phyloP scores from a whole-genome alignment of 2,113 vertebrate species.

The Pseudopipra pipra region DNA sequence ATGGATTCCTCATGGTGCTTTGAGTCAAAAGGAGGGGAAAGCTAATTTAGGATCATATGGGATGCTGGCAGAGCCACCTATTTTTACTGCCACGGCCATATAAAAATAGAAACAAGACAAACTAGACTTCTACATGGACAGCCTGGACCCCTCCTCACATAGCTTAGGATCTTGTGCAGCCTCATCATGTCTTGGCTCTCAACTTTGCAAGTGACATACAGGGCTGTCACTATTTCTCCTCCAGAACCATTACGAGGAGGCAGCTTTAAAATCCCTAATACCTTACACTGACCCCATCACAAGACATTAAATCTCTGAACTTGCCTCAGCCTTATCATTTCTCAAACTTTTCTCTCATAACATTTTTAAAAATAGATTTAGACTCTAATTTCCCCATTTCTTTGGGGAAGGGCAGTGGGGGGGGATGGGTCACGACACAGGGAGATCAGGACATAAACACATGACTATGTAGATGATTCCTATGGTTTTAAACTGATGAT shows the following conservation, averaged over 20 bases:
- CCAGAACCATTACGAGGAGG: not conserved
- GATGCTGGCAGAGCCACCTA: not conserved
- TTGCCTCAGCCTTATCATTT: not conserved
- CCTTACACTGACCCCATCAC: not conserved
- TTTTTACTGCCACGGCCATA: not conserved
- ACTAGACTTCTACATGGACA: not conserved
- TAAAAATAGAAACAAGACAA: not conserved
- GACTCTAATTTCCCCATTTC: not conserved
- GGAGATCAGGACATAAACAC: not conserved
- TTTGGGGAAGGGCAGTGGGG: not conserved
- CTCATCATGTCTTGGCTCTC: not conserved
- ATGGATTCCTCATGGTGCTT: not conserved
- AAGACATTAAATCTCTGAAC: not conserved
- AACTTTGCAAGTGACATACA: not conserved
- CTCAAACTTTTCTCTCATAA: not conserved
- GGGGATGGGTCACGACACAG: not conserved
- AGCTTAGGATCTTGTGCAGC: not conserved
- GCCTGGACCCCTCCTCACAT: not conserved
- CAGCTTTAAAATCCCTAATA: not conserved
- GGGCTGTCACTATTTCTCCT: not conserved
- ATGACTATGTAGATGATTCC: not conserved
- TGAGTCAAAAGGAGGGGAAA: not conserved
- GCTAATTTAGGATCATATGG: not conserved
- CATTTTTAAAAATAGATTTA: not conserved
- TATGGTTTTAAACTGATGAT: not conserved